Conservation (phyloP, 1,140 invertebrate genomes). For the Ceratoteleas bidentatus region DNA sequence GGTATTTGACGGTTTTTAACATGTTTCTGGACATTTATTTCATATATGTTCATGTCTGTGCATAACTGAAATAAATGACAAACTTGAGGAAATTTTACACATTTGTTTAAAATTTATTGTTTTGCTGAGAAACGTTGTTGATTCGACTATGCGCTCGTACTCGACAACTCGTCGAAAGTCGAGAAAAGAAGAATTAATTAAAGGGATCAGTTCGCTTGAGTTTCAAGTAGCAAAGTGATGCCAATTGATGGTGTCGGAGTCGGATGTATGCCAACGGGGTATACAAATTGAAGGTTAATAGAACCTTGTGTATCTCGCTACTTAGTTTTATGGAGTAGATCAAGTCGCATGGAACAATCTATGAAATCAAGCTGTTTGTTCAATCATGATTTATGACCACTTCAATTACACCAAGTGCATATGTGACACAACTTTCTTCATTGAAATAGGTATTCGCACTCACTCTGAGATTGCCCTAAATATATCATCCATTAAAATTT, state of each 20-base stretch:
- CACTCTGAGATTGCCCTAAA: too few relatives aligned
- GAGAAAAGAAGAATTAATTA: conserved; percentile 5
- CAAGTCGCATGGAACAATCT: conserved; percentile 57
- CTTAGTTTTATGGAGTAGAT: conserved; percentile 46
- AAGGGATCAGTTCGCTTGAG: conserved; percentile 16
- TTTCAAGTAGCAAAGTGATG: conserved; percentile 37
- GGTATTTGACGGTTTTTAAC: too few relatives aligned
- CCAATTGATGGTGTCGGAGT: conserved; percentile 31
- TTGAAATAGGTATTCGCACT: conserved; percentile 4
- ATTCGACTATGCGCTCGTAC: too few relatives aligned
- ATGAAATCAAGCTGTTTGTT: conserved; percentile 54
- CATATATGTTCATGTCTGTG: too few relatives aligned
- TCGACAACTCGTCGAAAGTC: background rate
- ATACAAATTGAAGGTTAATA: conserved; percentile 60
- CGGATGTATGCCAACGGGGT: conserved; percentile 35
- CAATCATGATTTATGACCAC: conserved; percentile 51
- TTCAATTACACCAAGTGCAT: conserved; percentile 37
- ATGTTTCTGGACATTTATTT: too few relatives aligned
- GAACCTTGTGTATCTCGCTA: conserved; percentile 33
- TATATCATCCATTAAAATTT: too few relatives aligned
- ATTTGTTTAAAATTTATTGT: background rate
- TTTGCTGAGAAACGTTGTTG: background rate
- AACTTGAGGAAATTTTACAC: too few relatives aligned
- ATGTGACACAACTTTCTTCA: conserved; percentile 35
- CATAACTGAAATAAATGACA: too few relatives aligned